Base-by-base conservation (phyloP, 1,140 invertebrate species). In the Drosophila sproati region DNA sequence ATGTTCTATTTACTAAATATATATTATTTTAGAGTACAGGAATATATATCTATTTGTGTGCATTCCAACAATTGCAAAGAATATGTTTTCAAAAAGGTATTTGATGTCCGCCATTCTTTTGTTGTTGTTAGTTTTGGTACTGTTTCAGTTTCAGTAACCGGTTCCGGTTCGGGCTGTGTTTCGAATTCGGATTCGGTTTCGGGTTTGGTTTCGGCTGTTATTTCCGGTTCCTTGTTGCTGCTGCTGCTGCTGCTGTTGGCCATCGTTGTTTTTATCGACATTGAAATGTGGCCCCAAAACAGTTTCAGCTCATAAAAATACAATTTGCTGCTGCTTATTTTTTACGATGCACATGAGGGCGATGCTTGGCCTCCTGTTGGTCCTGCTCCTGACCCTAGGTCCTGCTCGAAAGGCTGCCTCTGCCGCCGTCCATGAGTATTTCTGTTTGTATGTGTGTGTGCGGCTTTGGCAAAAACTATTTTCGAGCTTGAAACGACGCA, bases 291-390 rank as follows among this genome's bases (percentile, higher is more conserved):
- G 85, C 85, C 85, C 83, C 85, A 89, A 89, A 89, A 89, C 85
- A 89, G 85, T 89, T 89, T 89, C 85, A 89, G 85, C 85, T 89
- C 85, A 89, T 89, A 89, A 89, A 89, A 89, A 89, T 90, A 89
- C 85, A 89, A 89, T 89, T 89, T 89, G 85, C 85, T 89, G 85
- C 85, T 89, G 85, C 85, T 89, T 89, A 89, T 89, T 89, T 89
- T 89, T 89, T 89, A 89, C 80, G 85, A 89, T 89, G 80, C 85
- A 89, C 85, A 82, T 85, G 85, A 89, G 85, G 83, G 80, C 83
- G 83, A 87, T 80, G 82, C 55, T 71, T 62, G 78, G 59, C 54
- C 64, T 59, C 60, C 77, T 48, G 73, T 47, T 41, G 64, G 48
- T 47, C 62, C 35, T 12, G 41, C 12, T 68, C 45, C 43, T 43